Base-by-base conservation (phyloP, 2,113 vertebrate species). In the Lepus americanus region DNA sequence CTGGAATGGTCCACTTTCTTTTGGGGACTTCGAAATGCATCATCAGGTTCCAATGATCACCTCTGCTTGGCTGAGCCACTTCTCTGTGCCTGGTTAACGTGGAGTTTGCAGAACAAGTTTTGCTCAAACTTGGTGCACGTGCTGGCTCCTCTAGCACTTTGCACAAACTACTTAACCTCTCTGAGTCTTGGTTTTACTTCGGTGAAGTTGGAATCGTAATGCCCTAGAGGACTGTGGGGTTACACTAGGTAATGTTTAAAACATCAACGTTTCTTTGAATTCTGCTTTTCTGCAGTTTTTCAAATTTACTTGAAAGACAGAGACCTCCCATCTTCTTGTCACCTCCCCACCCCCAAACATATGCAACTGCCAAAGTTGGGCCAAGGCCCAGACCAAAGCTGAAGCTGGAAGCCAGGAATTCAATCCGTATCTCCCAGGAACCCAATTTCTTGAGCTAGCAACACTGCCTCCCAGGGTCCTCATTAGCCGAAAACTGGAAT, bases 181-280 rank as follows among this genome's bases (percentile, higher is more conserved):
- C 78, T 49, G 55, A 94, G 73, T 64, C 88, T 89, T 80, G 29
- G 79, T 78, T 84, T 89, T 66, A 51, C 39, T 73, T 94, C 70
- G 77, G 31, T 84, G 82, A 92, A 85, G 79, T 31, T 19, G 66
- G 44, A 2, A 31, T 89, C 74, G 55, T 22, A 64, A 51, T 51
- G 59, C 16, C 36, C 80, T 66, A 33, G 5, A 51, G 69, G 61
- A 67, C 36, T 33, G 31, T 22, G 83, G 25, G 14, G 63, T 87
- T 77, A 51, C 44, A 61, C 69, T 82, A 80, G 59, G 19, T 59
- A 14, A 59, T 59, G 3, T 59, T 19, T 59, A 59, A 59, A 44
- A 59, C 12, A 59, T 59, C 14, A 59, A 59, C 4, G 19, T 59
- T 59, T 14, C 55, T 59, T 59, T 59, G 12, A 59, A 17, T 59